Evolutionary conservation across 1,140 invertebrate genomes (phyloP), one percentile per base, ranked within the genome.

Genomic region (Sitophilus oryzae): DNA sequence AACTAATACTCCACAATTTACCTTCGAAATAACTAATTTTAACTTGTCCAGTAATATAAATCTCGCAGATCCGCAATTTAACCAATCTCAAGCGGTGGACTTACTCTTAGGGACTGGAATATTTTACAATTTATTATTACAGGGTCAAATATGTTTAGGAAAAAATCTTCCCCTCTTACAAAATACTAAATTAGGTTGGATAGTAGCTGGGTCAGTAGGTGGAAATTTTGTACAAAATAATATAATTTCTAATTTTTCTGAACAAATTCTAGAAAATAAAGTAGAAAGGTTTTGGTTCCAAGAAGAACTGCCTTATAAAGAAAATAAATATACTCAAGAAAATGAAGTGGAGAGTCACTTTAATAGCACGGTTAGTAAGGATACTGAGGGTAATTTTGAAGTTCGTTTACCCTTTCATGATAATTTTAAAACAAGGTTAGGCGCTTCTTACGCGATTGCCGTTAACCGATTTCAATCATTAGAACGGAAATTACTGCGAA

Each of bases 51-150:
- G 10, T 48, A 25, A 52, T 42, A 6, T 43, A 16, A 23, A 11
- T 9, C 20, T 50, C 11, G 16, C 35, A 1, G 35, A 50, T 40
- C 47, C 35, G 9, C n/a, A 37, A 8, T 50, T 40, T 40, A 40
- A 50, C 34, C 6, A 19, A 15, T 5, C 37, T 10, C 22, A 16
- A 19, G 22, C 37, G 20, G 42, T 54, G n/a, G 52, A 54, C 16
- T 23, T 58, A 34, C 35, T 58, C 15, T 9, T 58, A 16, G 58
- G 58, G 11, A 36, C 35, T 21, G 35, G 23, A 35, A 35, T 51
- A 40, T 60, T 60, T 45, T 60, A 45, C 23, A 44, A 56, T 22
- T 9, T 56, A 9, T 16, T 60, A 34, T 36, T 30, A 11, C 20
- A 43, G 11, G 54, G 45, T 19, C 47, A 60, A 34, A 47, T 56